A percentile compares a stretch with the other conserved stretches of the same genome.
Evolutionary conservation across 2,113 vertebrate species (phyloP).

Genomic region (Cariama cristata): DNA sequence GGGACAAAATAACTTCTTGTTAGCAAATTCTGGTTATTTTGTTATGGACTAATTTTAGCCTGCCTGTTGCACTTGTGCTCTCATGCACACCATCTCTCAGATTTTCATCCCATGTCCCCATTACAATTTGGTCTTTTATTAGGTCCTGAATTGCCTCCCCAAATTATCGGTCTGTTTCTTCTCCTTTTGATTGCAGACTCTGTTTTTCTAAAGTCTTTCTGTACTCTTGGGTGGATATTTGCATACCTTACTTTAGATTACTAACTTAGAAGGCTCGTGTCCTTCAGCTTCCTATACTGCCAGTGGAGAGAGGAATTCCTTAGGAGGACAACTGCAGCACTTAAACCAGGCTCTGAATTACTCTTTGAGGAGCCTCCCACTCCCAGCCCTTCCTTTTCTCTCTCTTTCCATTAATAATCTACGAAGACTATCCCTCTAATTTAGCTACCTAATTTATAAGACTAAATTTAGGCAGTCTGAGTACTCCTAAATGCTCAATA

Average conservation of each 20-base stretch:
- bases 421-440: neutral
- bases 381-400: neutral
- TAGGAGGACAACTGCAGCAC: neutral
- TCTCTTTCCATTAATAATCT: neutral
- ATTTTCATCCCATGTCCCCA: neutral
- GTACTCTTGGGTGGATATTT: neutral
- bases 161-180: neutral
- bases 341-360: neutral
- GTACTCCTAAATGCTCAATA: neutral
- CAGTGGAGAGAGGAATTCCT: neutral
- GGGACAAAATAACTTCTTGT: neutral
- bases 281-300: neutral
- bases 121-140: neutral
- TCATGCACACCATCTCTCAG: neutral
- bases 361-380: neutral
- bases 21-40: neutral
- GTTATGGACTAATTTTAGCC: neutral
- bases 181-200: neutral
- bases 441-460: neutral
- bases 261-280: neutral
- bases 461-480: neutral
- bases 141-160: neutral
- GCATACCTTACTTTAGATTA: neutral
- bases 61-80: neutral
- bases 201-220: neutral